A percentile compares a stretch with the other conserved stretches of the same genome.
These are phyloP conservation scores for Anthoscopus minutus DNA, from an alignment of 2,113 vertebrate genomes.

Conservation along the genomic window DNA sequence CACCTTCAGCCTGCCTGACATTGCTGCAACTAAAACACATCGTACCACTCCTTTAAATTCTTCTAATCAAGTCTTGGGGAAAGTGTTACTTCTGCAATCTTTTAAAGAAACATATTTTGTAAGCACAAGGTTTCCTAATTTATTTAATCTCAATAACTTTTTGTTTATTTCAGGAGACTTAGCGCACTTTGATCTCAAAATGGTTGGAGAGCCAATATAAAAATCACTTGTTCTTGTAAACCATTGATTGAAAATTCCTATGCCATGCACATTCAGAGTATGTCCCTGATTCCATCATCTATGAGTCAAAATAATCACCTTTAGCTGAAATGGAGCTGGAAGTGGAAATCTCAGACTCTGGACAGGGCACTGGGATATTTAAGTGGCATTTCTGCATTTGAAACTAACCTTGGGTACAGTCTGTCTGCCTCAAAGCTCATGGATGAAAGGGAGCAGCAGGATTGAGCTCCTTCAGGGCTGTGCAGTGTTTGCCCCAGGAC, in stretches of 20 bases:
- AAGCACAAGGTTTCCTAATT: neutral
- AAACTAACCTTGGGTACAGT: neutral
- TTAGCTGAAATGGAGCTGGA: neutral
- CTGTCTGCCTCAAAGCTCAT: neutral
- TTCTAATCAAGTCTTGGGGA: neutral
- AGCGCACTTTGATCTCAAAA: neutral
- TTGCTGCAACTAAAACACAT: neutral
- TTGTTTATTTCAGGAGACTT: neutral
- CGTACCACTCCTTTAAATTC: neutral
- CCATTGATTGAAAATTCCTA: neutral
- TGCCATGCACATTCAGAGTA: neutral
- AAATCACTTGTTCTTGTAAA: neutral
- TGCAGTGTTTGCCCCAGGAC: neutral
- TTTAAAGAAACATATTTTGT: neutral
- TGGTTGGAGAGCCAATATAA: neutral
- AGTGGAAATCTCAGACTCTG: neutral
- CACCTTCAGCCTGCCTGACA: neutral
- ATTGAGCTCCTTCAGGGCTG: neutral
- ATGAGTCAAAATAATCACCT: neutral
- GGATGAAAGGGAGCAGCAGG: neutral
- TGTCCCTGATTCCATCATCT: neutral
- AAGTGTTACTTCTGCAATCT: neutral
- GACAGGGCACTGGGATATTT: neutral
- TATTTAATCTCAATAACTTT: neutral
- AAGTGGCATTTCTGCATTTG: neutral